These are phyloP conservation scores for Vimba vimba DNA, from an alignment of 2,113 vertebrate species.

Conservation along the genomic window DNA sequence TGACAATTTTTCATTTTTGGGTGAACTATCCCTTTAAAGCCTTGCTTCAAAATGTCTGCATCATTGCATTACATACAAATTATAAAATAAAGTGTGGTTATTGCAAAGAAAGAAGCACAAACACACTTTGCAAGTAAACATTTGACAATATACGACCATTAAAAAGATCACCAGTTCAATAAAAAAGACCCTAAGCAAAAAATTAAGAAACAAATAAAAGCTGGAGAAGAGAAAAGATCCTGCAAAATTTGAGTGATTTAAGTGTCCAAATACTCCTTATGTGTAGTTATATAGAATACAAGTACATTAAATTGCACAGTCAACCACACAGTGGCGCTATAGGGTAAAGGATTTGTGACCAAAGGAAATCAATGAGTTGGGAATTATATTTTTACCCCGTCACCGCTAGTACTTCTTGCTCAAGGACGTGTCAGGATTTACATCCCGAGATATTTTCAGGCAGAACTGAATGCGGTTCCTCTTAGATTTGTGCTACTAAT, in stretches of 20 bases:
- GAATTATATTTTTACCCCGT: not conserved
- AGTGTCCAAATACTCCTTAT: not conserved
- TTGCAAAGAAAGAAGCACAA: not conserved
- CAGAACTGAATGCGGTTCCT: not conserved
- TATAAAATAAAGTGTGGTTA: not conserved
- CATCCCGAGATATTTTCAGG: slow-evolving; percentile 7
- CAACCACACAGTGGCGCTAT: slow-evolving; percentile 47
- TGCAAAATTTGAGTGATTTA: not conserved
- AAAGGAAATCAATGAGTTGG: not conserved
- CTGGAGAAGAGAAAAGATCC: not conserved
- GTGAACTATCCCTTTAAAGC: too few species aligned
- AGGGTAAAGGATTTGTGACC: not conserved
- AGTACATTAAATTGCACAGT: not conserved
- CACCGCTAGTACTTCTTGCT: slow-evolving; percentile 12
- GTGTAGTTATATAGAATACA: too few species aligned
- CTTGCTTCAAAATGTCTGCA: not conserved
- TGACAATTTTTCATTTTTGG: too few species aligned
- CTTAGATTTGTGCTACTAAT: slow-evolving; percentile 15
- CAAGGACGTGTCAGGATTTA: slow-evolving; percentile 9
- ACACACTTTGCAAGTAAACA: not conserved
- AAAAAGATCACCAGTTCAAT: not conserved
- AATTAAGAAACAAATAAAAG: not conserved
- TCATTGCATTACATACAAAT: not conserved
- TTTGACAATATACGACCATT: not conserved
- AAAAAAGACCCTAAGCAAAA: not conserved